A percentile compares a stretch with the other conserved stretches of the same genome.
These are phyloP conservation scores for Elachura formosa DNA, from an alignment of 2,113 vertebrate genomes.

Conservation along the genomic window DNA sequence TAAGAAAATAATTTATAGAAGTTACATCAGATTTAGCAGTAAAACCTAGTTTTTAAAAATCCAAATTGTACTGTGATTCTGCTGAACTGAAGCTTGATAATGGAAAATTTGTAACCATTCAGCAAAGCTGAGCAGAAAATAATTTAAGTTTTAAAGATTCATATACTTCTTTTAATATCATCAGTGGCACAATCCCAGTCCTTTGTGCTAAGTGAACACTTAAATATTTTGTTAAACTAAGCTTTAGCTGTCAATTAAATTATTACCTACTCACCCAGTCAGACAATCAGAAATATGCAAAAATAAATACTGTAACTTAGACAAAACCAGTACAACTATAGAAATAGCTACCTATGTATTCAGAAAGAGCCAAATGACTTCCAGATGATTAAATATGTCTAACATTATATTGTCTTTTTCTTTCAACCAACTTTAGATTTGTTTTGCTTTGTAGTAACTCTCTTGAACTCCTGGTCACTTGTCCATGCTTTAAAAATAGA, in stretches of 20 bases:
- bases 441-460: not conserved
- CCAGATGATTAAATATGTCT: not conserved
- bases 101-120: not conserved
- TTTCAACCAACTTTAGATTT: not conserved
- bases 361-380: not conserved
- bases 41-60: not conserved
- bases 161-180: not conserved
- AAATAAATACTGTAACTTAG: not conserved
- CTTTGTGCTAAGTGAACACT: not conserved
- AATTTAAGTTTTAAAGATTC: not conserved
- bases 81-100: not conserved
- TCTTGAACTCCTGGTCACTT: not conserved
- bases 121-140: not conserved
- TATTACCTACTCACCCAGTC: not conserved
- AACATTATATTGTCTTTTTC: not conserved
- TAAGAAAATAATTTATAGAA: not conserved
- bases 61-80: not conserved
- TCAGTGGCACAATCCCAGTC: not conserved
- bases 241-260: not conserved
- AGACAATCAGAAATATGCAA: not conserved
- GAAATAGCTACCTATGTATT: not conserved
- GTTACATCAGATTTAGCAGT: not conserved
- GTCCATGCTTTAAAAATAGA: not conserved
- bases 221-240: not conserved
- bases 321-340: not conserved